Conservation (phyloP, 64 coral and sea anemone species). For the Orbicella faveolata region DNA sequence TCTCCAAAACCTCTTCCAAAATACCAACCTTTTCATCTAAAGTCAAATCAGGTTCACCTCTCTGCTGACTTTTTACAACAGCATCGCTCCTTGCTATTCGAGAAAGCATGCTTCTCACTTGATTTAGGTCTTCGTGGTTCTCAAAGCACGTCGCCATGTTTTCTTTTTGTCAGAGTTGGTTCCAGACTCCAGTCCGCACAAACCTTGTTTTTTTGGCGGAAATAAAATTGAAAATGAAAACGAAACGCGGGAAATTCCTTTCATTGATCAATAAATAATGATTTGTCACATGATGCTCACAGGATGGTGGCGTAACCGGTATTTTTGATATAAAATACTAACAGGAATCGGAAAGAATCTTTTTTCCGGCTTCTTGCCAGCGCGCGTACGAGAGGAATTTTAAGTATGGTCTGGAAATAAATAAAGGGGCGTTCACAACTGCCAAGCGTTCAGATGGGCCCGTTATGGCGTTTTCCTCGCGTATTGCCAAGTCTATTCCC, state of each 20-base stretch:
- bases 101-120: conserved; percentile 54
- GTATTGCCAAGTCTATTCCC: no score
- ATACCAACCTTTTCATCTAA: conserved; percentile 66
- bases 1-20: conserved; percentile 64
- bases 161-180: not conserved
- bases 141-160: conserved; percentile 34
- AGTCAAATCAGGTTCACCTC: conserved; percentile 79
- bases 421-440: not conserved
- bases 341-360: not conserved
- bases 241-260: conserved; percentile 10
- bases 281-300: conserved; percentile 42
- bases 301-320: conserved; percentile 32
- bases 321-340: not conserved
- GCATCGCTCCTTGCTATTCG: conserved; percentile 58
- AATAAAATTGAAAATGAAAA: not conserved
- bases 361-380: not conserved
- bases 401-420: not conserved
- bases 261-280: conserved; percentile 38
- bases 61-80: conserved; percentile 79
- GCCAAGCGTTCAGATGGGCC: no score
- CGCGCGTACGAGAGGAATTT: not conserved
- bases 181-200: not conserved
- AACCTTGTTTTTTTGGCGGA: no score
- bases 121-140: not conserved
- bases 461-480: no score